Evolutionary conservation across 53 echinoderm and acorn worm species (phyloP).

Genomic region (Patiria pectinifera): DNA sequence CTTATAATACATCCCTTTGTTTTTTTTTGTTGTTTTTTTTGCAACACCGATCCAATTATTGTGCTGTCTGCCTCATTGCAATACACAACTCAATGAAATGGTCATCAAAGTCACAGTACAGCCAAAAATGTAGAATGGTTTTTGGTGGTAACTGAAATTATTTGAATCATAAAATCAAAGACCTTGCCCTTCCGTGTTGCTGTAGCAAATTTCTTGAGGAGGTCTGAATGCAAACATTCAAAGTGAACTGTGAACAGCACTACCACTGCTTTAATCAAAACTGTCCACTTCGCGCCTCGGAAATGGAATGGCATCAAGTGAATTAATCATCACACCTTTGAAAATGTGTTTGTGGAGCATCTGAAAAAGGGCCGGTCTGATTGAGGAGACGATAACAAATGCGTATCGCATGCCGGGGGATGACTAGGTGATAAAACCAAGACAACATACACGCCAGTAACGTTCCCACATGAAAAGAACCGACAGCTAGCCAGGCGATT

Average conservation of each 20-base stretch:
- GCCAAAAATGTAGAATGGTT: background rate
- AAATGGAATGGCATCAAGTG: background rate
- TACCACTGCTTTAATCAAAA: background rate
- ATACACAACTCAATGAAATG: background rate
- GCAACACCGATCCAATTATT: background rate
- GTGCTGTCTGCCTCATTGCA: background rate
- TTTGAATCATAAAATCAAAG: background rate
- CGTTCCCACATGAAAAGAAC: background rate
- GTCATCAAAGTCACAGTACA: background rate
- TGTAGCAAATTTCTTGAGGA: background rate
- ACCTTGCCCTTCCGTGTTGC: background rate
- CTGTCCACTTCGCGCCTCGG: background rate
- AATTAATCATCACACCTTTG: background rate
- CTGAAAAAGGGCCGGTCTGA: background rate
- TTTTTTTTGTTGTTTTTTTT: background rate
- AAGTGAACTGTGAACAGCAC: background rate
- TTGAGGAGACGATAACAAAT: background rate
- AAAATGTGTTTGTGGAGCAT: background rate
- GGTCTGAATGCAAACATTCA: background rate
- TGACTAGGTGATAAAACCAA: background rate
- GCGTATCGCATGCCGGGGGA: background rate
- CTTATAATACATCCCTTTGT: too few relatives aligned
- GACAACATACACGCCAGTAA: background rate
- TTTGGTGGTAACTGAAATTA: background rate
- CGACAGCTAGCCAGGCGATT: background rate